These are phyloP conservation scores for Lasius platythorax DNA, from an alignment of 2,888 invertebrate genomes.

Conservation along the genomic window DNA sequence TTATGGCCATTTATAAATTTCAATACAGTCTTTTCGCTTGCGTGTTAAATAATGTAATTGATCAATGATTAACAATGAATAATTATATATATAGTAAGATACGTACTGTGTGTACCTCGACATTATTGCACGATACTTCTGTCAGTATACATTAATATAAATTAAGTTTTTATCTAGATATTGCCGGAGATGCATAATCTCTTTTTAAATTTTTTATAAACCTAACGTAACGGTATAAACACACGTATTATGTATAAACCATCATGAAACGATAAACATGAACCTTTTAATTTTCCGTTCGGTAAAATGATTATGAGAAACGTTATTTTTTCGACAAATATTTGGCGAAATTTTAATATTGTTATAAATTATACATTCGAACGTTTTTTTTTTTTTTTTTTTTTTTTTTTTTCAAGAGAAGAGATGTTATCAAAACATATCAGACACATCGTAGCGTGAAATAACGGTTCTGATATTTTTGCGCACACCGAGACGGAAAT, in stretches of 20 bases:
- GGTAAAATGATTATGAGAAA: background rate
- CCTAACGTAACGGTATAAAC: background rate
- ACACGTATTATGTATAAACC: background rate
- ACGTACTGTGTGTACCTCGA: background rate
- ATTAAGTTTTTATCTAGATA: background rate
- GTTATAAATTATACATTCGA: background rate
- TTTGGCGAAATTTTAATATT: slow-evolving; percentile 17
- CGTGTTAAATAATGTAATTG: background rate
- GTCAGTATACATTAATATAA: slow-evolving; percentile 18
- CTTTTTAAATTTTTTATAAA: background rate
- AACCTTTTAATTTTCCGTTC: background rate
- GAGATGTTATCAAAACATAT: slow-evolving; percentile 9
- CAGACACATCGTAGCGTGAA: background rate
- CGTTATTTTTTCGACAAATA: background rate
- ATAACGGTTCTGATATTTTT: background rate
- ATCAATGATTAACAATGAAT: background rate
- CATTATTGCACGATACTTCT: background rate
- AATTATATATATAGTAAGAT: background rate
- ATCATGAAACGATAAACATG: background rate
- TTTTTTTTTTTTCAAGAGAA: background rate
- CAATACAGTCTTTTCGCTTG: background rate
- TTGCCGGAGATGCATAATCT: background rate
- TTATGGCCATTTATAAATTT: background rate
- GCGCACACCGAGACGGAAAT: slow-evolving; percentile 3
- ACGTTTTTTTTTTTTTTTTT: no score